phyloP scores from a whole-genome alignment of 2,113 vertebrate genomes.

The Microtus oregoni region DNA sequence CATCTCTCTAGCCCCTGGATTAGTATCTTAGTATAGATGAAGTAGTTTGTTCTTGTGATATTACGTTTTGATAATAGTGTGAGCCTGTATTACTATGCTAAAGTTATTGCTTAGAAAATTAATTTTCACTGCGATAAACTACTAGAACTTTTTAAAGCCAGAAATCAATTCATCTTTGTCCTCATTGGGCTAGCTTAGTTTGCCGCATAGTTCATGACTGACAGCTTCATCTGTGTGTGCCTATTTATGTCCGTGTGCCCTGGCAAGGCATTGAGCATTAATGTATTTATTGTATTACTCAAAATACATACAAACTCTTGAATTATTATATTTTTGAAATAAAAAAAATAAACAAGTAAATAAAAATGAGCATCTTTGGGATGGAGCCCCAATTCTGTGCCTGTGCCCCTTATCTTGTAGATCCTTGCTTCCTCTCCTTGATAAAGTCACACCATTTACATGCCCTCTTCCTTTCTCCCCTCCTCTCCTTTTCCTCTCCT shows the following conservation, averaged over 20 bases:
- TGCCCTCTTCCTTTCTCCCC: too few species aligned
- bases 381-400: not conserved
- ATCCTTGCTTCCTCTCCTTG: not conserved
- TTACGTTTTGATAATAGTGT: not conserved
- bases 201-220: not conserved
- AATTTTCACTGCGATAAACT: not conserved
- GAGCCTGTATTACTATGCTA: not conserved
- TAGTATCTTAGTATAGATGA: not conserved
- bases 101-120: not conserved
- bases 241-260: not conserved
- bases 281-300: not conserved
- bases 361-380: not conserved
- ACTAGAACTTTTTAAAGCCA: not conserved
- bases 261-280: not conserved
- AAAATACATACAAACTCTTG: not conserved
- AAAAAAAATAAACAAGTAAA: not conserved
- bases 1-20: not conserved
- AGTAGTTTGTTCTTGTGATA: not conserved
- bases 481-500: rapidly evolving
- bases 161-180: not conserved
- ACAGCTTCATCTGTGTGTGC: not conserved
- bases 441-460: not conserved
- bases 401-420: too few species aligned
- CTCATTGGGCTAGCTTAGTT: not conserved
- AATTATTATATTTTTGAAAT: not conserved